Evolutionary conservation across 2,888 invertebrate genomes (phyloP).

Genomic region (Drosophila infuscata): DNA sequence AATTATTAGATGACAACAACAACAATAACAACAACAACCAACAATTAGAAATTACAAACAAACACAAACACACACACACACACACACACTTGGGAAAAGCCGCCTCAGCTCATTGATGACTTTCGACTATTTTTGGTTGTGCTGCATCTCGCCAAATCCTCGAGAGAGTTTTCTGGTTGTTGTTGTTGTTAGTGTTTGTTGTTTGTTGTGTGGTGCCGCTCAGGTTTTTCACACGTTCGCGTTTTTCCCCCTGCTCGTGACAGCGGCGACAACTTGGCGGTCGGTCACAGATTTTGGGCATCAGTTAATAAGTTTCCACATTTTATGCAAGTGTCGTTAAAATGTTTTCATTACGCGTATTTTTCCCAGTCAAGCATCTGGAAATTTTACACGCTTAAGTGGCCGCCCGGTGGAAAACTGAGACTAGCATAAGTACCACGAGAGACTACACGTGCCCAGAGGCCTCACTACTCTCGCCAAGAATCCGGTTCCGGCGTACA

Average conservation of each 20-base stretch:
- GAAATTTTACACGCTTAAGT: constrained; percentile 74
- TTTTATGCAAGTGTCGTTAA: constrained; percentile 79
- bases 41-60: constrained; percentile 37
- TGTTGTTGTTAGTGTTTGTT: constrained; percentile 43
- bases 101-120: constrained; percentile 53
- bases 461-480: constrained; percentile 3
- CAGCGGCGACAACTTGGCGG: constrained; percentile 54
- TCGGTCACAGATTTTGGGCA: constrained; percentile 49
- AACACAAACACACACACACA: constrained; percentile 38
- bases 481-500: constrained; percentile 62
- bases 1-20: constrained; percentile 78
- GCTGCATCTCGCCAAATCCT: constrained; percentile 69
- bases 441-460: constrained; percentile 63
- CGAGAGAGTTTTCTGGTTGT: constrained; percentile 45
- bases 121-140: constrained; percentile 65
- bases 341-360: constrained; percentile 51
- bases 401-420: constrained; percentile 40
- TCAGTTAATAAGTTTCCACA: constrained; percentile 80
- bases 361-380: constrained; percentile 42
- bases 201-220: constrained; percentile 26
- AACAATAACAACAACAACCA: constrained; percentile 37
- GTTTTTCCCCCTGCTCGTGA: constrained; percentile 56
- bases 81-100: constrained; percentile 30
- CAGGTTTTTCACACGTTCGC: constrained; percentile 76
- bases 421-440: constrained; percentile 31